Evolutionary conservation across 1,140 invertebrate genomes (phyloP).

Genomic region (Scaptomyza montana): DNA sequence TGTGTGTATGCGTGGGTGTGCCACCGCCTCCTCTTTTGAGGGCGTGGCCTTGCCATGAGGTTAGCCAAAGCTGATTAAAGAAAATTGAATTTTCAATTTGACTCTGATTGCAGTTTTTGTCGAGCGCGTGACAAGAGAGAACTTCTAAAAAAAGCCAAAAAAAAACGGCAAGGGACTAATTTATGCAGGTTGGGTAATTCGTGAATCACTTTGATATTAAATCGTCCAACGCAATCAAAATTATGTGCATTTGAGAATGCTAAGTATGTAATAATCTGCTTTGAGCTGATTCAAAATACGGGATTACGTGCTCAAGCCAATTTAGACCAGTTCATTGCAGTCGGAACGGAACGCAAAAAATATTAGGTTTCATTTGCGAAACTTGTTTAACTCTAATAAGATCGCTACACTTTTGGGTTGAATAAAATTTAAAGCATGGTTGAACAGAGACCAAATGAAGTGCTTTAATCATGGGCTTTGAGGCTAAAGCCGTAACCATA

Average conservation of each 20-base stretch:
- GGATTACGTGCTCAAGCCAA: not conserved
- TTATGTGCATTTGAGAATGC: conserved; percentile 4
- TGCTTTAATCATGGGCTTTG: too few relatives aligned
- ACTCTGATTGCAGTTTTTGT: conserved; percentile 70
- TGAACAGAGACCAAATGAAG: not conserved
- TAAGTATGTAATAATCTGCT: not conserved
- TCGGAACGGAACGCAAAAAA: not conserved
- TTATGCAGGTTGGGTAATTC: conserved; percentile 60
- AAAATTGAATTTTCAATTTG: conserved; percentile 78
- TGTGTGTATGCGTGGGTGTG: not conserved
- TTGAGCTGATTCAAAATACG: not conserved
- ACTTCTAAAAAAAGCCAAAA: not conserved
- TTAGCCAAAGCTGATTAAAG: conserved; percentile 75
- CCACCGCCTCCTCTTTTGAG: not conserved
- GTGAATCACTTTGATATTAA: conserved; percentile 40
- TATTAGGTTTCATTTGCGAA: not conserved
- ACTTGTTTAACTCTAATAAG: not conserved
- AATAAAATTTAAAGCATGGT: too few relatives aligned
- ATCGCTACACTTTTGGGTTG: not conserved
- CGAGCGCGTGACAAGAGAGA: not conserved
- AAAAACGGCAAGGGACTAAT: conserved; percentile 49
- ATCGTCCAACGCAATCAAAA: conserved; percentile 3
- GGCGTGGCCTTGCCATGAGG: conserved; percentile 48
- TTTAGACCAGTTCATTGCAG: not conserved
- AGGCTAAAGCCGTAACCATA: too few relatives aligned